Percentiles rank a stretch among this genome's conserved stretches.
phyloP scores from a whole-genome alignment of 2,797 vertebrate genomes.

The Thalassophryne amazonica region DNA sequence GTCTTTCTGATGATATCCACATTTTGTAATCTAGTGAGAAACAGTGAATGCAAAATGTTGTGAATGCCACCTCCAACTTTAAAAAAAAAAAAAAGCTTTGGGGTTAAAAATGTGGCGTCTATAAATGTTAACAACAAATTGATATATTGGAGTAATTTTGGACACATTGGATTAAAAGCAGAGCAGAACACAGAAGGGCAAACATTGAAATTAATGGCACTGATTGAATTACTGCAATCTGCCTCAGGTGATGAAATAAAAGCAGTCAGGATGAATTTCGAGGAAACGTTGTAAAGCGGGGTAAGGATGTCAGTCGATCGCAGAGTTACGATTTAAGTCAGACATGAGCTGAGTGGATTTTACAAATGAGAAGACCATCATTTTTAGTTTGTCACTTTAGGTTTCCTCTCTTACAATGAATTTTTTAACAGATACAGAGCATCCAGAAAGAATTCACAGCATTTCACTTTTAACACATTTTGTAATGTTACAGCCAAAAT shows the following conservation, averaged over 20 bases:
- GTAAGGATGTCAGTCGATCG: background rate
- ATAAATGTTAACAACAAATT: slow-evolving; percentile 47
- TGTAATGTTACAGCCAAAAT: no score
- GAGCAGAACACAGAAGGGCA: slow-evolving; percentile 47
- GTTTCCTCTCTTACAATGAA: background rate
- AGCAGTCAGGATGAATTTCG: slow-evolving; percentile 26
- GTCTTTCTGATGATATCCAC: no score
- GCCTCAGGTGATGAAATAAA: slow-evolving; percentile 47
- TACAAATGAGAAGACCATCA: no score
- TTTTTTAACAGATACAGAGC: no score
- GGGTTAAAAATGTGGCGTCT: slow-evolving; percentile 23
- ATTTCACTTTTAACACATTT: no score
- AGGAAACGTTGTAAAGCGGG: background rate
- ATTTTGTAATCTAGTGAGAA: no score
- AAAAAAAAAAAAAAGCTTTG: no score
- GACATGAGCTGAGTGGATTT: background rate
- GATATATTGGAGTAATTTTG: slow-evolving; percentile 49
- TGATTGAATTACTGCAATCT: slow-evolving; percentile 59
- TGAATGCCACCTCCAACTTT: no score
- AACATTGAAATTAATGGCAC: slow-evolving; percentile 59
- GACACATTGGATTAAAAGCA: slow-evolving; percentile 48
- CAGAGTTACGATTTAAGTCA: background rate
- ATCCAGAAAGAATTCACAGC: no score
- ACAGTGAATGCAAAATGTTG: no score
- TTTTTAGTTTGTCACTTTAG: no score